Conservation (phyloP, 2,113 vertebrate species). For the Oplegnathus fasciatus region DNA sequence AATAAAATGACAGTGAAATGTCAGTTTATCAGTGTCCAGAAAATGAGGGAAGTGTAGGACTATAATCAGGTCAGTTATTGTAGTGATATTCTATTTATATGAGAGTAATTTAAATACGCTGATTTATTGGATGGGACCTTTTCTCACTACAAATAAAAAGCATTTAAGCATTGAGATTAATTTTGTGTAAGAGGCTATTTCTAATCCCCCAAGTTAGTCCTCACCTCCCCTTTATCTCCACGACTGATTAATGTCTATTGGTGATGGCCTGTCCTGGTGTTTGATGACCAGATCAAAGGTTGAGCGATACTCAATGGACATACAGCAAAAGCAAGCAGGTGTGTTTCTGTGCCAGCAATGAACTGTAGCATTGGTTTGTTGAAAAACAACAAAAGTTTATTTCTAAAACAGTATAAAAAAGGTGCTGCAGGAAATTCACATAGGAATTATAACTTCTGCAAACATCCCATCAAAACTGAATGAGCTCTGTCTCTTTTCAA, state of each 20-base stretch:
- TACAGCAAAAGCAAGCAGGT: conserved; percentile 60
- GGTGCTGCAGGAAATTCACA: background rate
- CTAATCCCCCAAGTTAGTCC: conserved; percentile 17
- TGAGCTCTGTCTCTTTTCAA: background rate
- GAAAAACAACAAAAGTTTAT: background rate
- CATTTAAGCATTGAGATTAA: background rate
- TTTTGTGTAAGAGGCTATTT: conserved; percentile 34
- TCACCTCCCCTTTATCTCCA: conserved; percentile 57
- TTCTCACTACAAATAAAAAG: background rate
- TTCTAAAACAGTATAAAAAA: background rate
- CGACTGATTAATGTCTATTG: conserved; percentile 52
- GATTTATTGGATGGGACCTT: background rate
- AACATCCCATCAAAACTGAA: background rate
- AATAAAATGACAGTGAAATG: background rate
- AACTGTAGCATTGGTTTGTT: conserved; percentile 9
- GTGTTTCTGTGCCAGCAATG: conserved; percentile 53
- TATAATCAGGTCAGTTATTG: background rate
- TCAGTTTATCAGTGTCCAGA: background rate
- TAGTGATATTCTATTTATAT: background rate
- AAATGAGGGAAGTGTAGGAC: background rate
- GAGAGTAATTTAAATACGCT: background rate
- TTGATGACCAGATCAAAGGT: conserved; percentile 81
- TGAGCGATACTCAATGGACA: conserved; percentile 46
- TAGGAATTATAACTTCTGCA: background rate
- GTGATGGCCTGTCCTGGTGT: conserved; percentile 60